Base-by-base conservation (phyloP, 2,888 invertebrate species). In the Mythimna impura region DNA sequence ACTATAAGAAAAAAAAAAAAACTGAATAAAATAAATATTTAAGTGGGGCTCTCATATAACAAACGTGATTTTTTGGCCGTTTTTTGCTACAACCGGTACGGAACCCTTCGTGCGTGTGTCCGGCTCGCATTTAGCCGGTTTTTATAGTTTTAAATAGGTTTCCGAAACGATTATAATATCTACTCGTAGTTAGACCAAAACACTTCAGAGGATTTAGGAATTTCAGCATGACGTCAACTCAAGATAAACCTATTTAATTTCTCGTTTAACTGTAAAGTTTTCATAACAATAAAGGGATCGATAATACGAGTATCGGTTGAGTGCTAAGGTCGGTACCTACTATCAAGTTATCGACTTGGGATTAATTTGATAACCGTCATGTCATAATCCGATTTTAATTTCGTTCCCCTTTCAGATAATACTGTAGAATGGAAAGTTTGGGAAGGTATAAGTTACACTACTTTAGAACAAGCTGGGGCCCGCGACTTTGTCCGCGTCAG, bases 151-250 rank as follows among this genome's bases (percentile, higher is more conserved):
- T 52, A 3, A 52, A 52, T 9, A n/a, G 50, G 8, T 8, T 50
- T 8, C 9, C 20, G 50, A 52, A 52, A 52, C 50, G n/a, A 52
- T 20, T 47, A 47, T 17, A 57, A 57, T 20, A 57, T 20, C 17
- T 30, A 17, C 57, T 30, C 17, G 10, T 14, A 40, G 8, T 40
- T 3, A 3, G 36, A 61, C 60, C 22, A 40, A 61, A 77, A 61
- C 14, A 57, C 43, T 52, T 3, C 25, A 55, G 17, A 6, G 4
- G 36, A 34, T 25, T 68, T 62, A 40, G 52, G 61, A 54, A 76
- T 76, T 71, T 54, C 34, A 14, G n/a, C 40, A 55, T 79, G 79
- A 79, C 81, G 79, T 71, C 77, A 79, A 14, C 34, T 7, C 10
- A 10, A 1, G 81, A 76, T 81, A 79, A 65, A 30, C 8, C 12